Base-by-base conservation (phyloP, 92 coral and sea anemone species). In the Zoanthus gigantus region DNA sequence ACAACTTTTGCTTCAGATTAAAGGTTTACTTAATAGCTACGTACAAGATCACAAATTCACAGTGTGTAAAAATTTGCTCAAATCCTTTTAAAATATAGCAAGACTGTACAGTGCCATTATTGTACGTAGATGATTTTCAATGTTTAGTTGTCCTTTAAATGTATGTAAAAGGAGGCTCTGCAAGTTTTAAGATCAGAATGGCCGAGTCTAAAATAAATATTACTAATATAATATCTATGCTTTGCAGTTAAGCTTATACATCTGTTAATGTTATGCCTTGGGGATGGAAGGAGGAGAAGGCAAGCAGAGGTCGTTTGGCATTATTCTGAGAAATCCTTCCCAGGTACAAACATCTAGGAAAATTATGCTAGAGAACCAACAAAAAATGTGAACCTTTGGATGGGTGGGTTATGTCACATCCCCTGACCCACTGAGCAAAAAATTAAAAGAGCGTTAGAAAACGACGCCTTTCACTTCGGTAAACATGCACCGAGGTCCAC, bases 1-100 rank as follows among this genome's bases (percentile, higher is more conserved):
- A 50, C 56, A 63, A 63, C 69, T 81, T 65, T 71, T 46, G 42
- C 85, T 57, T 63, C 75, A 44, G 56, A 37, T 14, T 66, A 66
- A 81, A 65, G 85, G 66, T 71, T 11, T 60, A 37, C 56, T 65
- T 81, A 81, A 81, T 65, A 66, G 61, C 34, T 66, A 66, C 72
- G 47, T 79, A 79, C 73, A 79, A 79, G 73, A 78, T 78, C 56
- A 79, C 84, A 79, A 44, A 18, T 5, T 80, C 45, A 80, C 74
- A 81, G 56, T 57, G 30, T 61, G 85, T 81, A 81, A 81, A 81
- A 81, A 81, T 81, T 57, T 81, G 75, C 73, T 81, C 8, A 60
- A 58, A 46, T 81, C 74, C 85, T 61, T 65, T 81, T 81, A 81
- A 81, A 81, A 81, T 81, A 81, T 81, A 81, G 74, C 57, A 81